Evolutionary conservation across 1,140 invertebrate species (phyloP).

Genomic region (Saxidomus purpurata): DNA sequence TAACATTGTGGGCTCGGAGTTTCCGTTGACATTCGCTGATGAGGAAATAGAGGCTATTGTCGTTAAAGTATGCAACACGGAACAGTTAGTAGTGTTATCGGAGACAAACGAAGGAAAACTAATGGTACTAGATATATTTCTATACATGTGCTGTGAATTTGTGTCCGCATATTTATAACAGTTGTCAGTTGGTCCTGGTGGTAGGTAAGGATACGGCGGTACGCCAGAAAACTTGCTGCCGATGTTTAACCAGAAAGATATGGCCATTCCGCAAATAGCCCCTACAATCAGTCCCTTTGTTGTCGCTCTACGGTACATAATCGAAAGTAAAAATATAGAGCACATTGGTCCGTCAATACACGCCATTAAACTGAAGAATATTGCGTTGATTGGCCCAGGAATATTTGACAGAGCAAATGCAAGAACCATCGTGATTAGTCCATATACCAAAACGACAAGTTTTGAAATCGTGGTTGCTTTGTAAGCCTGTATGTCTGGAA

Average conservation of each 20-base stretch:
- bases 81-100: too few relatives aligned
- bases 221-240: conserved; percentile 8
- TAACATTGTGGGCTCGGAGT: neutral
- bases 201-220: neutral
- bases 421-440: neutral
- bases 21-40: neutral
- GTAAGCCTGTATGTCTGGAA: neutral
- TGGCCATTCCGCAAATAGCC: neutral
- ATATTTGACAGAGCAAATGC: neutral
- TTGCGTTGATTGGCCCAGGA: neutral
- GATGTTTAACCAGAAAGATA: conserved; percentile 39
- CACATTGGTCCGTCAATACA: conserved; percentile 30
- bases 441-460: conserved; percentile 21
- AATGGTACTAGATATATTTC: too few relatives aligned
- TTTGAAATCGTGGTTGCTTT: conserved; percentile 18
- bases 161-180: neutral
- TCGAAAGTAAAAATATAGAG: conserved; percentile 12
- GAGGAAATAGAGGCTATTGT: too few relatives aligned
- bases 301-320: conserved; percentile 1
- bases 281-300: conserved; percentile 27
- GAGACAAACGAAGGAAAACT: too few relatives aligned
- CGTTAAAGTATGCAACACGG: neutral
- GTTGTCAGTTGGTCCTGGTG: conserved; percentile 33
- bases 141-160: neutral
- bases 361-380: neutral